A percentile compares a stretch with the other conserved stretches of the same genome.
Evolutionary conservation across 37 sponge, comb jelly and placozoan species (phyloP).

Genomic region (Hormiphora californensis): DNA sequence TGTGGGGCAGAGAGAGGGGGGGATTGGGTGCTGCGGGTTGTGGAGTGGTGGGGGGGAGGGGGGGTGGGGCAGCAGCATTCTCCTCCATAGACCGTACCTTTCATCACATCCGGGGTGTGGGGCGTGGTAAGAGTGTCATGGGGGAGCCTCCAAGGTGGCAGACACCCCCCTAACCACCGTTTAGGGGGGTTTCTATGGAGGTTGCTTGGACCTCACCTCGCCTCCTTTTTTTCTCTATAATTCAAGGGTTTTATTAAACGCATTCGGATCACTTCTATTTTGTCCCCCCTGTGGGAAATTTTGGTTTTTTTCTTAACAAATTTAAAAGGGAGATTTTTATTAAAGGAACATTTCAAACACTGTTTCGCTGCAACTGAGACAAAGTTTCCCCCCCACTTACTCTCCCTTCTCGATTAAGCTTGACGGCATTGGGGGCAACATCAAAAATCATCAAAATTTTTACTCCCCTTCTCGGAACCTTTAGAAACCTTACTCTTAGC

Average conservation of each 20-base stretch:
- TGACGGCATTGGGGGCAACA: background rate
- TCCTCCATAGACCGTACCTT: constrained; percentile 1
- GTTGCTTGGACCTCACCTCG: constrained; percentile 1
- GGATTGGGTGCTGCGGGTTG: background rate
- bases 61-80: background rate
- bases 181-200: background rate
- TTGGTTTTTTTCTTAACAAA: too few relatives aligned
- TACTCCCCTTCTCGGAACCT: background rate
- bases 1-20: constrained; percentile 23
- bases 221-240: background rate
- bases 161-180: background rate
- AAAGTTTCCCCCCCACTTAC: too few relatives aligned
- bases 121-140: background rate
- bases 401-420: constrained; percentile 36
- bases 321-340: too few relatives aligned
- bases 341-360: too few relatives aligned
- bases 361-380: too few relatives aligned
- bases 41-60: constrained; percentile 5
- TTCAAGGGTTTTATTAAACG: background rate
- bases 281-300: background rate
- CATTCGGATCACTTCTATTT: background rate
- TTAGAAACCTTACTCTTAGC: background rate
- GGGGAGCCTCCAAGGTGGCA: background rate
- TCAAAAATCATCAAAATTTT: constrained; percentile 48
- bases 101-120: background rate